Conservation (phyloP, 2,797 vertebrate species). For the Anableps anableps region DNA sequence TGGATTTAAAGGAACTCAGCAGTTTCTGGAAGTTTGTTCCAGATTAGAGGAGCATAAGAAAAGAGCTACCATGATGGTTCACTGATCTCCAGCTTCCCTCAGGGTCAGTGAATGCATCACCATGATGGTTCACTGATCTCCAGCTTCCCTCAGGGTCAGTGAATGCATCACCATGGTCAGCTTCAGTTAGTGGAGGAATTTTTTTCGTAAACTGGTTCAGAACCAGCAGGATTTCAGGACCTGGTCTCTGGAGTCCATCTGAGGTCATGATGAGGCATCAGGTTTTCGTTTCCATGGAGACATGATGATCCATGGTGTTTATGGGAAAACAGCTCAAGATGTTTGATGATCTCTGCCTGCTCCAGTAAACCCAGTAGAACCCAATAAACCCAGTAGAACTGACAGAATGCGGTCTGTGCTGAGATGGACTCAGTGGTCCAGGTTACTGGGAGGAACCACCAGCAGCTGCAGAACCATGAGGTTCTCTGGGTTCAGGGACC, state of each 20-base stretch:
- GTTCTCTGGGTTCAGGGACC: too few relatives aligned
- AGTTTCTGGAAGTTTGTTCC: too few relatives aligned
- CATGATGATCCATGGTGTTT: background rate
- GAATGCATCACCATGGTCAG: background rate
- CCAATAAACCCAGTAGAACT: background rate
- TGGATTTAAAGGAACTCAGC: too few relatives aligned
- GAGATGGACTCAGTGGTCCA: too few relatives aligned
- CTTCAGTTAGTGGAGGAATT: background rate
- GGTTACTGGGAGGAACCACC: too few relatives aligned
- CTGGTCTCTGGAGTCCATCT: background rate
- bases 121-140: background rate
- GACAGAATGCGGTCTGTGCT: background rate
- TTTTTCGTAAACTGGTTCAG: background rate
- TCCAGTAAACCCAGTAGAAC: background rate
- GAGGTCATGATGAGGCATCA: background rate
- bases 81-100: too few relatives aligned
- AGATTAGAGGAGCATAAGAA: too few relatives aligned
- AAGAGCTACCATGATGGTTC: background rate
- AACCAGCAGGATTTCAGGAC: background rate
- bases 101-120: background rate
- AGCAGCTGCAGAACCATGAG: too few relatives aligned
- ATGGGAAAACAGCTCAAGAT: background rate
- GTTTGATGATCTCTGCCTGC: background rate
- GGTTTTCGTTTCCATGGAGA: background rate
- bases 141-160: background rate